Percentiles rank a stretch among this genome's conserved stretches.
phyloP scores from a whole-genome alignment of 1,140 invertebrate genomes.

The Laodelphax striatellus region DNA sequence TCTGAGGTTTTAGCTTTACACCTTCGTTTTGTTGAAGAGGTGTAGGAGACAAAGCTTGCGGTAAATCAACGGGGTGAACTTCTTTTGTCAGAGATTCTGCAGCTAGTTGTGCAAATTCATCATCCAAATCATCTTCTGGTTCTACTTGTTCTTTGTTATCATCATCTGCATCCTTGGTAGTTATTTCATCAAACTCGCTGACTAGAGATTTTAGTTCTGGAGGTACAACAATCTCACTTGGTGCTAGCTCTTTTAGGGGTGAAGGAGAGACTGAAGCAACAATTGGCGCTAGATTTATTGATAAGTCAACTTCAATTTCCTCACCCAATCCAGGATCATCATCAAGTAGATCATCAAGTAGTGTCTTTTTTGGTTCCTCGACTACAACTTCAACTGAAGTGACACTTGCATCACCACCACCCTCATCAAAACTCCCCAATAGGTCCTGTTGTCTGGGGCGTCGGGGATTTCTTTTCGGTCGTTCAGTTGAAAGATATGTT shows the following conservation, averaged over 20 bases:
- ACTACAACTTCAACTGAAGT: slow-evolving; percentile 25
- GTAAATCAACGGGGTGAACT: neutral
- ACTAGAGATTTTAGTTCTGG: neutral
- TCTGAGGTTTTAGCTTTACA: slow-evolving; percentile 11
- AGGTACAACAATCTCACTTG: neutral
- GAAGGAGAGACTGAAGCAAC: neutral
- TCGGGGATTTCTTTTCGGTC: slow-evolving; percentile 25
- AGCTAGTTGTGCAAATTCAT: slow-evolving; percentile 63
- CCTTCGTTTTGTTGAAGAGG: neutral
- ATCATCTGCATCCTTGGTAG: neutral
- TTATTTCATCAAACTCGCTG: slow-evolving; percentile 6
- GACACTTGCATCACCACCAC: neutral
- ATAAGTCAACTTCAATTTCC: slow-evolving; percentile 12
- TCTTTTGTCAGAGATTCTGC: slow-evolving; percentile 51
- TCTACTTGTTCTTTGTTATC: slow-evolving; percentile 9
- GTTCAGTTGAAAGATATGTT: slow-evolving; percentile 40
- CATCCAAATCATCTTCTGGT: slow-evolving; percentile 40
- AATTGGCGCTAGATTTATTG: slow-evolving; percentile 10
- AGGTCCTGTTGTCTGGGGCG: slow-evolving; percentile 42
- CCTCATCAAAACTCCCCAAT: slow-evolving; percentile 51
- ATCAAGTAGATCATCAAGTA: slow-evolving; percentile 64
- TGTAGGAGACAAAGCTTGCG: slow-evolving; percentile 2
- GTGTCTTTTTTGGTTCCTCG: slow-evolving; percentile 42
- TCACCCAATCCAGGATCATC: slow-evolving; percentile 43
- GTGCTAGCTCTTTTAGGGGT: slow-evolving; percentile 6